Evolutionary conservation across 2,113 vertebrate species (phyloP).

Genomic region (Epinephelus lanceolatus): DNA sequence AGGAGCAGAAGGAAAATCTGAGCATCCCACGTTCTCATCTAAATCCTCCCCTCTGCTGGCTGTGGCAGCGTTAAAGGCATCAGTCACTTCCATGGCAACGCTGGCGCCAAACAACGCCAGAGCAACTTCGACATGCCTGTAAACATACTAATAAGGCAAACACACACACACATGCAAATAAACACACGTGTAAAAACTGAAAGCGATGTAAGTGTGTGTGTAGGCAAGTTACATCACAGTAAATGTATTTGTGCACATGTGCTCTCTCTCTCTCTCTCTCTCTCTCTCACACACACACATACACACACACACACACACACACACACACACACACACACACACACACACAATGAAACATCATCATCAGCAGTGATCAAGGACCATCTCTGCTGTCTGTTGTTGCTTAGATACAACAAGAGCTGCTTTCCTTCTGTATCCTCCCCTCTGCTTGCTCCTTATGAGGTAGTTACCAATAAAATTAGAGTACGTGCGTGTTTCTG

Average conservation of each 20-base stretch:
- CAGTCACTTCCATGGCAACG: slow-evolving; percentile 71
- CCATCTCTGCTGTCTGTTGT: slow-evolving; percentile 77
- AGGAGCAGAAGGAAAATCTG: slow-evolving; percentile 50
- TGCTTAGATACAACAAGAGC: slow-evolving; percentile 84
- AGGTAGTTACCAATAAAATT: slow-evolving; percentile 56
- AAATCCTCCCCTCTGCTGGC: slow-evolving; percentile 54
- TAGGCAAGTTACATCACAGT: background rate
- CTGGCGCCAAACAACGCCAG: slow-evolving; percentile 48
- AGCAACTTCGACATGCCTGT: slow-evolving; percentile 51
- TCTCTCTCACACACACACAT: background rate
- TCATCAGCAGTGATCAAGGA: slow-evolving; percentile 69
- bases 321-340: slow-evolving; percentile 22
- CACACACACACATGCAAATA: background rate
- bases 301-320: background rate
- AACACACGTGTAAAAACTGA: background rate
- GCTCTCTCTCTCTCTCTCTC: background rate
- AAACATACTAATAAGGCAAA: slow-evolving; percentile 41
- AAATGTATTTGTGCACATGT: background rate
- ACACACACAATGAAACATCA: slow-evolving; percentile 62
- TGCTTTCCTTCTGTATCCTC: slow-evolving; percentile 61
- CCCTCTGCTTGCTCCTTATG: slow-evolving; percentile 53
- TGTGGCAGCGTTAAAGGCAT: slow-evolving; percentile 43
- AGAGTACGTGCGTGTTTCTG: slow-evolving; percentile 21
- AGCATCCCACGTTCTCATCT: slow-evolving; percentile 57
- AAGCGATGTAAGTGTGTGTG: background rate